Conservation (phyloP, 2,888 invertebrate genomes). For the Agonum fuliginosum region DNA sequence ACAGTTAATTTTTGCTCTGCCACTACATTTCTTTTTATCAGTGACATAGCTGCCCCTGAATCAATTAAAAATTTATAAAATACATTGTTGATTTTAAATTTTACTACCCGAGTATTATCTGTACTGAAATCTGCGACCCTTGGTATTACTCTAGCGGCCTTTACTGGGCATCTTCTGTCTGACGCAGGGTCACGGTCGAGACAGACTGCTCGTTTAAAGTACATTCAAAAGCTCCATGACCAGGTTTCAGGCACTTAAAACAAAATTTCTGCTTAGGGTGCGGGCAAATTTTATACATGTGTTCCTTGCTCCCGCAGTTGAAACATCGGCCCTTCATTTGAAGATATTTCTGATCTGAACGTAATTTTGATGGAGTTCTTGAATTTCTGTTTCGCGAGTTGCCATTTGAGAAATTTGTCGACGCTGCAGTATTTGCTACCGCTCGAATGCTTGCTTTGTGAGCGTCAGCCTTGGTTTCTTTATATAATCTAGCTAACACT, state of each 20-base stretch:
- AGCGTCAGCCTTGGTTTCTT: no score
- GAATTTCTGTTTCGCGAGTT: background rate
- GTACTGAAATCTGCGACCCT: background rate
- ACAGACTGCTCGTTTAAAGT: conserved; percentile 10
- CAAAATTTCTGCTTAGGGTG: background rate
- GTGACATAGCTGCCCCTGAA: conserved; percentile 15
- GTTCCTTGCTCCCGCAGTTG: conserved; percentile 15
- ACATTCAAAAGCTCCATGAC: background rate
- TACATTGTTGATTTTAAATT: background rate
- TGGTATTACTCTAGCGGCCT: background rate
- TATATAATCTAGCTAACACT: no score
- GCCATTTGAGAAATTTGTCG: background rate
- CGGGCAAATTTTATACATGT: background rate
- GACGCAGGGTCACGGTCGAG: background rate
- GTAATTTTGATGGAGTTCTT: background rate
- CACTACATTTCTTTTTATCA: background rate
- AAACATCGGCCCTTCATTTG: conserved; percentile 23
- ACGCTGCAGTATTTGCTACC: background rate
- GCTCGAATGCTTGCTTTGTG: background rate
- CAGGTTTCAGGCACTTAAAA: conserved; percentile 11
- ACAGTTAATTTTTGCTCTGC: conserved; percentile 10
- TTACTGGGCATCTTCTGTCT: background rate
- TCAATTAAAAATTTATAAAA: background rate
- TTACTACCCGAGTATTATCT: background rate
- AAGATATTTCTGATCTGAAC: background rate